Evolutionary conservation across 2,797 vertebrate species (phyloP).

Genomic region (Dallia pectoralis): DNA sequence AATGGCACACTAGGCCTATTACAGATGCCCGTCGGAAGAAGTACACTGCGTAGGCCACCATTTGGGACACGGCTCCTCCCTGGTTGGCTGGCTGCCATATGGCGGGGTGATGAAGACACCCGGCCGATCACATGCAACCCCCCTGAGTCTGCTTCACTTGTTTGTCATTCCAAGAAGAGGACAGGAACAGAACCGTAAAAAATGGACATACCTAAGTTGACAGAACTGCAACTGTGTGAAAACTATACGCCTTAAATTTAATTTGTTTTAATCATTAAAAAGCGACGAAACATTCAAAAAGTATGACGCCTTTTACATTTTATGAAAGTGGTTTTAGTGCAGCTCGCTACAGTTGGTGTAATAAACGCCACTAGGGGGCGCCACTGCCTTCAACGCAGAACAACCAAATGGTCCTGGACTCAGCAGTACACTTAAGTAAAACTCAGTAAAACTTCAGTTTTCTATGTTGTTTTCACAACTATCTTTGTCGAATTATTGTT

Average conservation of each 20-base stretch:
- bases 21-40: background rate
- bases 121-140: constrained; percentile 23
- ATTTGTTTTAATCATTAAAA: too few relatives aligned
- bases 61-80: background rate
- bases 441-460: background rate
- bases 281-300: background rate
- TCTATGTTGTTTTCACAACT: background rate
- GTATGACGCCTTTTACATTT: background rate
- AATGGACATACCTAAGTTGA: background rate
- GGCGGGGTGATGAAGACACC: background rate
- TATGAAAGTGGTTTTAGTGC: background rate
- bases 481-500: background rate
- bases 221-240: background rate
- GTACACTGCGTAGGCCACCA: background rate
- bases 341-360: constrained; percentile 8
- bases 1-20: background rate
- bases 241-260: too few relatives aligned
- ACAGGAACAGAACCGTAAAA: background rate
- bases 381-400: constrained; percentile 49
- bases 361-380: constrained; percentile 66
- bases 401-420: background rate
- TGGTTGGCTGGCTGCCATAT: background rate
- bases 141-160: constrained; percentile 52
- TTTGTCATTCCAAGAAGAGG: constrained; percentile 37
- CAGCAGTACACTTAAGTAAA: background rate